These are phyloP conservation scores for Anthrax anthrax DNA, from an alignment of 2,888 invertebrate species.

Conservation along the genomic window DNA sequence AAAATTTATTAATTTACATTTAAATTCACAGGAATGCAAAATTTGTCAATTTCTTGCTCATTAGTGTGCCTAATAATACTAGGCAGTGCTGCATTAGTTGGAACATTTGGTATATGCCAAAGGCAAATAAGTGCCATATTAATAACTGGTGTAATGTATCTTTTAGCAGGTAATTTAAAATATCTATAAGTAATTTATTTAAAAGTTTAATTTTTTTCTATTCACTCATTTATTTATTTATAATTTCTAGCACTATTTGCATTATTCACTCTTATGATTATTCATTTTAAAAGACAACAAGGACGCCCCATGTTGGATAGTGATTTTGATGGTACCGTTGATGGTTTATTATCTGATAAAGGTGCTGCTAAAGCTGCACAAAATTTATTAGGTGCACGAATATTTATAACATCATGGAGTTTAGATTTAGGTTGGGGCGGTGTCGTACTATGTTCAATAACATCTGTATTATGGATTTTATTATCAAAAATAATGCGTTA, in stretches of 20 bases:
- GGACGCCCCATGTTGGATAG: conserved; percentile 45
- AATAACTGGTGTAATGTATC: conserved; percentile 87
- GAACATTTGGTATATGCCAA: conserved; percentile 75
- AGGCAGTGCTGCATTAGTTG: conserved; percentile 74
- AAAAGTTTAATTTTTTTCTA: not conserved
- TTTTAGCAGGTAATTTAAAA: conserved; percentile 60
- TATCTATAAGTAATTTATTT: not conserved
- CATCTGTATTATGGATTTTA: conserved; percentile 74
- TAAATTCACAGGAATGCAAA: conserved; percentile 85
- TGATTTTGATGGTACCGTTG: conserved; percentile 50
- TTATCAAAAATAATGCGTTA: conserved; percentile 84
- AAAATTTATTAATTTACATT: too few species aligned
- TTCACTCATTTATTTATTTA: not conserved
- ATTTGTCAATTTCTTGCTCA: conserved; percentile 87
- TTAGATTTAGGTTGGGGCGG: conserved; percentile 76
- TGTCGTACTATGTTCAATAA: conserved; percentile 66
- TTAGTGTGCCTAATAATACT: conserved; percentile 81
- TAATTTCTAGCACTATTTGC: conserved; percentile 63
- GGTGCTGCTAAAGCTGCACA: conserved; percentile 40
- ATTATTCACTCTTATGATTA: conserved; percentile 80
- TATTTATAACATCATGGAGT: conserved; percentile 70
- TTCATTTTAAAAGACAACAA: conserved; percentile 78
- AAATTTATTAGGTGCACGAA: conserved; percentile 49
- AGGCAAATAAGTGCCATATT: conserved; percentile 79
- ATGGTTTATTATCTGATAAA: conserved; percentile 48